These are phyloP conservation scores for Acromyrmex charruanus DNA, from an alignment of 1,140 invertebrate species.

Conservation along the genomic window DNA sequence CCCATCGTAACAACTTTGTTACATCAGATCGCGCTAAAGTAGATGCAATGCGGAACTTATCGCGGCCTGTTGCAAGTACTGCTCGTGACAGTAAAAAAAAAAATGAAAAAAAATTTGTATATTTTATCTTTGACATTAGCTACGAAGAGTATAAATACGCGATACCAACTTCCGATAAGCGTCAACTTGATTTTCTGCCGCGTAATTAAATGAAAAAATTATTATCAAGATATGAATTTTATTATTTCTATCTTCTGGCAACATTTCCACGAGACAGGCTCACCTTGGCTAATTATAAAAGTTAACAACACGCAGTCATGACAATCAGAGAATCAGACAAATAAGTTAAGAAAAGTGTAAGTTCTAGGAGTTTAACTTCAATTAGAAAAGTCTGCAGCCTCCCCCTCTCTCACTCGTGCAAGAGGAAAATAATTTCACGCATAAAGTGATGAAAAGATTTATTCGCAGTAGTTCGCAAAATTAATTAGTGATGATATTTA, in stretches of 20 bases:
- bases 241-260: background rate
- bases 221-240: slow-evolving; percentile 1
- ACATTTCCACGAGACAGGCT: background rate
- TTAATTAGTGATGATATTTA: slow-evolving; percentile 60
- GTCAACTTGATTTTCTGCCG: slow-evolving; percentile 18
- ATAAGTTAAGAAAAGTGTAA: background rate
- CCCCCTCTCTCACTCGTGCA: background rate
- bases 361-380: background rate
- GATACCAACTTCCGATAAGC: background rate
- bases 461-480: background rate
- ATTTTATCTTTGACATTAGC: slow-evolving; percentile 21
- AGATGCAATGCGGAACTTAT: background rate
- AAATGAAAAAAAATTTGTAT: background rate
- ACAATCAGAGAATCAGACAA: background rate
- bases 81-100: background rate
- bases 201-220: slow-evolving; percentile 31
- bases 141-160: background rate
- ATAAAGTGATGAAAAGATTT: background rate
- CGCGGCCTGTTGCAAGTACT: background rate
- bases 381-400: background rate
- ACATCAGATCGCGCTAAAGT: slow-evolving; percentile 6
- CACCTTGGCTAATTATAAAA: background rate
- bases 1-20: background rate
- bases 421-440: slow-evolving; percentile 2
- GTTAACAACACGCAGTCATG: background rate